Base-by-base conservation (phyloP, 2,797 vertebrate species). In the Mormyrops attenuatus region DNA sequence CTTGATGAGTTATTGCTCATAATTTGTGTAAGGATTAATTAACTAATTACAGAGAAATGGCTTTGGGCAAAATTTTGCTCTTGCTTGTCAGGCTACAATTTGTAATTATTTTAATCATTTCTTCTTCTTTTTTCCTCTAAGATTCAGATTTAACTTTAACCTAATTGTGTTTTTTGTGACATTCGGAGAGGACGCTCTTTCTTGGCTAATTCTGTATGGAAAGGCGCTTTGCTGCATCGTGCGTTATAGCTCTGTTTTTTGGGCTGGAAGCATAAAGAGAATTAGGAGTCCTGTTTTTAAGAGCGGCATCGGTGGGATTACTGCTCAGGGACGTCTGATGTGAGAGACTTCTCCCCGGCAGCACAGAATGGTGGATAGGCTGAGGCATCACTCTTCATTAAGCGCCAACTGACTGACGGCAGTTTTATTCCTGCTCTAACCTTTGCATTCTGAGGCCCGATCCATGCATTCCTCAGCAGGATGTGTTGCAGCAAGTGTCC, bases 1-100 rank as follows among this genome's bases (percentile, higher is more conserved):
- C 97, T 98, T 99, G 97, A 99, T 99, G 98, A 99, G 98, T 99
- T 99, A 99, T 99, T 99, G 98, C 98, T 99, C 98, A 99, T 99
- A 99, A 99, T 99, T 99, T 99, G 98, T 99, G 98, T 99, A 99
- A 99, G 98, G 98, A 99, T 99, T 99, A 99, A 99, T 99, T 99
- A 99, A 99, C 98, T 99, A 99, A 99, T 99, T 99, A 99, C 97
- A 99, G 98, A 98, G 98, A 99, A 99, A 99, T 99, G 98, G 98
- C 98, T 99, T 96, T 98, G 97, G 98, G 99, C 98, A 96, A 99
- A 99, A 99, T 99, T 99, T 98, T 99, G 98, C 97, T 99, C 97
- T 98, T 99, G 98, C 98, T 99, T 99, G 98, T 99, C 99, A 99
- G 98, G 97, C 97, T 97, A 96, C 98, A 98, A 99, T 99, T 99